Base-by-base conservation (phyloP, 1,140 invertebrate species). In the Pteromalus puparum region DNA sequence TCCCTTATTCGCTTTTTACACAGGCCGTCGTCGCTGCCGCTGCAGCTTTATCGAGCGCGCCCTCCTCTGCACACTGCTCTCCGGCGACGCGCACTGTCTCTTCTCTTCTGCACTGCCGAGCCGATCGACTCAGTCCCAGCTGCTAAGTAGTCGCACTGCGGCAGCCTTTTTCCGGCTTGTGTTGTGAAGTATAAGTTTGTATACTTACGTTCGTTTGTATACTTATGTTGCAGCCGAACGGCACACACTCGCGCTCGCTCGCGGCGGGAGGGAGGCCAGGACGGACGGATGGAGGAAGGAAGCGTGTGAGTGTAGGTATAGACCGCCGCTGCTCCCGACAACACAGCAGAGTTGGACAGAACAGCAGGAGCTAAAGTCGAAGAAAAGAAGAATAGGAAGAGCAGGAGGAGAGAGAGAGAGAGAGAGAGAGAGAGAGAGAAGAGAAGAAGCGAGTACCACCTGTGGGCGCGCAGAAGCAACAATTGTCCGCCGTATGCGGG, bases 381-480 rank as follows among this genome's bases (percentile, higher is more conserved):
- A 48, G 46, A 18, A 13, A 13, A 38, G 61, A 61, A 26, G 61
- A 18, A 65, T 13, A 15, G 38, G 42, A 81, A 7, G 26, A 9
- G 30, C 0, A 53, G 34, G 34, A 46, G 12, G 24, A 67, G 53
- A 61, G 18, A 2, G 10, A 48, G 15, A 70, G 2, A 53, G 53
- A 38, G 68, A 42, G 74, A 85, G 87, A 87, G 89, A 87, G 87
- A 88, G 88, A 90, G 87, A 88, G 87, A 86, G 65, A 61, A 86
- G 88, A 88, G 87, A 89, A 89, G 89, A 90, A 89, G 89, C 84
- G 89, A 90, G 89, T 92, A 92, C 92, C 92, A 93, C 92, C 92
- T 93, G 92, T 93, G 91, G 92, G 92, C 90, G 91, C 91, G 91
- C 90, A 92, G 92, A 92, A 92, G 92, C 92, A 93, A 93, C 92